Conservation (phyloP, 2,888 invertebrate genomes). For the Arctia plantaginis region DNA sequence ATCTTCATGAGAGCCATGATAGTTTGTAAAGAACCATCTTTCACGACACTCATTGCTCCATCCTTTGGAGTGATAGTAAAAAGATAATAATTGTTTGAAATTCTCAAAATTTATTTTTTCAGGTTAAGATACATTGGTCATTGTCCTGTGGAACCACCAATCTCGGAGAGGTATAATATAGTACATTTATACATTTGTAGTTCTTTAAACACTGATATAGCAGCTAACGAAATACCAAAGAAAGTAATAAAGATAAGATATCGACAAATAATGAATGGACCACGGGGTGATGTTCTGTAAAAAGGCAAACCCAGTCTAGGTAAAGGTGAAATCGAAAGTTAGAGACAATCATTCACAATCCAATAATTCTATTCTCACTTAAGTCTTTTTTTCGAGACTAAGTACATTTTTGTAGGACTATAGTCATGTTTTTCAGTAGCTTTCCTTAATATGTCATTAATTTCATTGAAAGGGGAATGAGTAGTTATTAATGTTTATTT, state of each 20-base stretch:
- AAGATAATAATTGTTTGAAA: background rate
- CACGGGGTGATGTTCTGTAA: too few species aligned
- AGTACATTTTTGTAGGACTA: background rate
- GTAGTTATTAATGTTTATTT: background rate
- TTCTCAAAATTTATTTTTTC: constrained; percentile 16
- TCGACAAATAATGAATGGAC: too few species aligned
- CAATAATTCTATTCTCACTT: background rate
- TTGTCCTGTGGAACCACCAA: constrained; percentile 64
- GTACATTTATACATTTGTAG: background rate
- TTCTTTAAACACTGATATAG: background rate
- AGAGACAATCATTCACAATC: background rate
- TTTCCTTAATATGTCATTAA: background rate
- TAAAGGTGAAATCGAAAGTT: too few species aligned
- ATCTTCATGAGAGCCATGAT: too few species aligned
- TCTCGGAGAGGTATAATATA: constrained; percentile 47
- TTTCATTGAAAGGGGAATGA: background rate
- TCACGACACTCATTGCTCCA: background rate
- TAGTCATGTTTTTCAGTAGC: background rate
- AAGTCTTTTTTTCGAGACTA: background rate
- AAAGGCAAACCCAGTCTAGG: too few species aligned
- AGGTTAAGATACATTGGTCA: constrained; percentile 77
- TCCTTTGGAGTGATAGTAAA: too few species aligned
- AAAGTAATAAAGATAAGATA: too few species aligned
- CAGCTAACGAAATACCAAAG: background rate
- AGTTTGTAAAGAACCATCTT: background rate